These are phyloP conservation scores for Syngnathus scovelli DNA, from an alignment of 2,113 vertebrate species.

Conservation along the genomic window DNA sequence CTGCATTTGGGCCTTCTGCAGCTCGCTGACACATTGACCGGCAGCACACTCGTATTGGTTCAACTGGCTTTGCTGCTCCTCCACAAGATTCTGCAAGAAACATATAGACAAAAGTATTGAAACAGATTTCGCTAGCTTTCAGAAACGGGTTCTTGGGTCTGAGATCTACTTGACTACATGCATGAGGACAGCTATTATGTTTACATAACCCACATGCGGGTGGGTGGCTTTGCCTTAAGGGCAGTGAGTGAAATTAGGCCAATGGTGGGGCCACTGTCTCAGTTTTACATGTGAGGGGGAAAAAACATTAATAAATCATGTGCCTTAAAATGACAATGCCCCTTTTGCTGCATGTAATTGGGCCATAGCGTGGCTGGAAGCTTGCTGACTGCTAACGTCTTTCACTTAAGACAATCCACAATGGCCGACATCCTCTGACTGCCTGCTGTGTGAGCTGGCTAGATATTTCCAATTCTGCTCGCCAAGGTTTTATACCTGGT, in stretches of 20 bases:
- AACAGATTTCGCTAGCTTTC: neutral
- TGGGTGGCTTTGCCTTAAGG: constrained; percentile 52
- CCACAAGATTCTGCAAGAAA: constrained; percentile 65
- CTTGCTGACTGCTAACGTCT: constrained; percentile 32
- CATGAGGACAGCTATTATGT: constrained; percentile 27
- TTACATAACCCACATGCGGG: constrained; percentile 29
- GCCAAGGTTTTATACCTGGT: constrained; percentile 71
- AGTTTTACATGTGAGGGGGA: neutral
- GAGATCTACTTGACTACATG: constrained; percentile 7
- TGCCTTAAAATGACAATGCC: constrained; percentile 5
- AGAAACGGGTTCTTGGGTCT: neutral
- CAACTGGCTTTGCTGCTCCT: constrained; percentile 73
- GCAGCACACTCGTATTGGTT: constrained; percentile 68
- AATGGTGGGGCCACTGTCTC: constrained; percentile 38
- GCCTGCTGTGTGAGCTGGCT: constrained; percentile 17
- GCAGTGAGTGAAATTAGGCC: constrained; percentile 58
- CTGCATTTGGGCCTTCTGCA: constrained; percentile 77
- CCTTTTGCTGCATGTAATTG: constrained; percentile 31
- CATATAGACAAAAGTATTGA: neutral
- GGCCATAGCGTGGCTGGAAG: constrained; percentile 26
- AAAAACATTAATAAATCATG: neutral
- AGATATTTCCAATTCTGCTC: neutral
- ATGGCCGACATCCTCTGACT: constrained; percentile 19
- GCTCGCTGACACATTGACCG: constrained; percentile 65
- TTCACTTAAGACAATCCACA: constrained; percentile 16